Conservation (phyloP, 1,140 invertebrate genomes). For the Caenorhabditis briggsae region DNA sequence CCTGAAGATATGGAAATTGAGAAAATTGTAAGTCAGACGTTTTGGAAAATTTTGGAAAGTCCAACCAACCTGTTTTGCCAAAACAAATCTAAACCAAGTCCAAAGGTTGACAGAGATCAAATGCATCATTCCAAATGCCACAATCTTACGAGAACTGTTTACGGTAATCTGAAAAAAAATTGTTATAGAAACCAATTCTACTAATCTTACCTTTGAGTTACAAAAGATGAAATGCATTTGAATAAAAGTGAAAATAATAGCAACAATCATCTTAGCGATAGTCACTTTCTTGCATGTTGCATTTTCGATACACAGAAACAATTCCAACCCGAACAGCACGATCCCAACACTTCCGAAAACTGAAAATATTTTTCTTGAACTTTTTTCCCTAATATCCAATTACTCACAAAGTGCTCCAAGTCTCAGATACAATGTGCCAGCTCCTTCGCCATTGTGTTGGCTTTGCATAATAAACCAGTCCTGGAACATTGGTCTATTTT, state of each 20-base stretch:
- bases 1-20: not conserved
- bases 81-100: conserved; percentile 62
- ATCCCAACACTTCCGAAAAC: conserved; percentile 76
- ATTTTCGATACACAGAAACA: conserved; percentile 73
- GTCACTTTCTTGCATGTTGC: conserved; percentile 60
- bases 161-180: conserved; percentile 5
- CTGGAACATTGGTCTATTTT: conserved; percentile 25
- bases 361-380: conserved; percentile 60
- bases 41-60: not conserved
- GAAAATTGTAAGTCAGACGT: not conserved
- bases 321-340: conserved; percentile 75
- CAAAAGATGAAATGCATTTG: conserved; percentile 78
- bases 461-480: conserved; percentile 60
- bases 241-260: conserved; percentile 75
- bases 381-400: too few species aligned
- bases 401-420: conserved; percentile 75
- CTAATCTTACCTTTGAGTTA: conserved; percentile 74
- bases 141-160: conserved; percentile 49
- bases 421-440: conserved; percentile 74
- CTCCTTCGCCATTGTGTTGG: conserved; percentile 71
- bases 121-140: conserved; percentile 77
- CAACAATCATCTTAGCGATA: conserved; percentile 69
- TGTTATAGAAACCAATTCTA: not conserved
- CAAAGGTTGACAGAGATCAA: conserved; percentile 73
- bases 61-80: conserved; percentile 57